Conservation (phyloP, 2,113 vertebrate species). For the Ameiurus melas region DNA sequence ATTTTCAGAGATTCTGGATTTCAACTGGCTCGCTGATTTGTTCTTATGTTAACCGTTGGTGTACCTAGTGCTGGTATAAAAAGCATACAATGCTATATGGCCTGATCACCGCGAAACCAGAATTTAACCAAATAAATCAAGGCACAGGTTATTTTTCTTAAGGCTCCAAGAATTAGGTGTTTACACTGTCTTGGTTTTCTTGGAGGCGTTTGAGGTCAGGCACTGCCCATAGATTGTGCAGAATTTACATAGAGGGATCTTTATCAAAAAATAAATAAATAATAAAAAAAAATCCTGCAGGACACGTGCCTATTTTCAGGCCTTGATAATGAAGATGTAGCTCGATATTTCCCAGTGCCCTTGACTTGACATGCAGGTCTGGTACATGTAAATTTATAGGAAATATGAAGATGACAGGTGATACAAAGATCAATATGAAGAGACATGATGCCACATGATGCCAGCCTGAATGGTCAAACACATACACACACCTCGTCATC, state of each 20-base stretch:
- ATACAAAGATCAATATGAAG: slow-evolving; percentile 45
- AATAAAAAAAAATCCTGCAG: background rate
- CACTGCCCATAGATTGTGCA: background rate
- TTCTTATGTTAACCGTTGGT: background rate
- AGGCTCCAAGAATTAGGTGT: background rate
- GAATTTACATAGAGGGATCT: background rate
- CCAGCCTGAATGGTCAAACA: slow-evolving; percentile 68
- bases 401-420: background rate
- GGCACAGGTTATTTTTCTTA: background rate
- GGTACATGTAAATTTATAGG: background rate
- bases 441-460: slow-evolving; percentile 69
- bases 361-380: background rate
- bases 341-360: background rate
- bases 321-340: background rate
- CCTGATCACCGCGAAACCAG: background rate
- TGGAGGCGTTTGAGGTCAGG: background rate
- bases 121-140: background rate
- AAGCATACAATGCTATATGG: background rate
- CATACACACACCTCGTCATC: slow-evolving; percentile 88
- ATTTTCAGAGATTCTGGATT: background rate
- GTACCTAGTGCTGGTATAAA: background rate
- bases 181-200: background rate
- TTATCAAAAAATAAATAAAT: too few relatives aligned
- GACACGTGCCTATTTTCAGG: background rate
- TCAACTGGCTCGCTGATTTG: background rate